Percentiles rank a stretch among this genome's conserved stretches.
These are phyloP conservation scores for Pelobates fuscus DNA, from an alignment of 2,113 vertebrate species.

Conservation along the genomic window DNA sequence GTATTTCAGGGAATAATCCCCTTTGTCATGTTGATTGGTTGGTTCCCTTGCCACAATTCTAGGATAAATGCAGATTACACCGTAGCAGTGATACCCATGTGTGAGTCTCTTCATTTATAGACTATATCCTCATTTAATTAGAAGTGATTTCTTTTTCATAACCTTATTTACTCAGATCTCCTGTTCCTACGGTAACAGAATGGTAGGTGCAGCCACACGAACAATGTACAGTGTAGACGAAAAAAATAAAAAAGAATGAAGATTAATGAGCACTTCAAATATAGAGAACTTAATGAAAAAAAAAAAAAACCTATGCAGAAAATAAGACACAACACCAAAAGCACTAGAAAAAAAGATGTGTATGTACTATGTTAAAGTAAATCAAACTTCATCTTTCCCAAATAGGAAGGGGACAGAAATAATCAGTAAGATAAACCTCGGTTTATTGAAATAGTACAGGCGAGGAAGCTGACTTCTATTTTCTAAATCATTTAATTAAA, in stretches of 20 bases:
- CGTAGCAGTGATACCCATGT: conserved; percentile 22
- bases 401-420: background rate
- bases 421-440: background rate
- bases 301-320: conserved; percentile 30
- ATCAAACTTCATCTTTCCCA: conserved; percentile 20
- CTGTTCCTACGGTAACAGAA: conserved; percentile 89
- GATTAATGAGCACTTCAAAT: conserved; percentile 84
- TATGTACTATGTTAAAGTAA: conserved; percentile 26
- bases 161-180: conserved; percentile 84
- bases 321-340: conserved; percentile 46
- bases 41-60: conserved; percentile 29
- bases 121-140: conserved; percentile 82
- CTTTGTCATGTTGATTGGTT: conserved; percentile 40
- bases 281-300: conserved; percentile 67
- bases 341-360: conserved; percentile 8
- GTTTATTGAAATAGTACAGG: conserved; percentile 16
- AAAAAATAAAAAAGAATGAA: conserved; percentile 68
- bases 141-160: conserved; percentile 82
- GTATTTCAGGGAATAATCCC: conserved; percentile 10
- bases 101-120: conserved; percentile 62
- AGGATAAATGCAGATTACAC: conserved; percentile 41
- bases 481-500: conserved; percentile 46
- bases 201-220: conserved; percentile 70
- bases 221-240: conserved; percentile 65
- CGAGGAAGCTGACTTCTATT: background rate